Percentiles rank a stretch among this genome's conserved stretches.
Conservation (phyloP, 2,797 vertebrate species). For the Polyboroides typus region DNA sequence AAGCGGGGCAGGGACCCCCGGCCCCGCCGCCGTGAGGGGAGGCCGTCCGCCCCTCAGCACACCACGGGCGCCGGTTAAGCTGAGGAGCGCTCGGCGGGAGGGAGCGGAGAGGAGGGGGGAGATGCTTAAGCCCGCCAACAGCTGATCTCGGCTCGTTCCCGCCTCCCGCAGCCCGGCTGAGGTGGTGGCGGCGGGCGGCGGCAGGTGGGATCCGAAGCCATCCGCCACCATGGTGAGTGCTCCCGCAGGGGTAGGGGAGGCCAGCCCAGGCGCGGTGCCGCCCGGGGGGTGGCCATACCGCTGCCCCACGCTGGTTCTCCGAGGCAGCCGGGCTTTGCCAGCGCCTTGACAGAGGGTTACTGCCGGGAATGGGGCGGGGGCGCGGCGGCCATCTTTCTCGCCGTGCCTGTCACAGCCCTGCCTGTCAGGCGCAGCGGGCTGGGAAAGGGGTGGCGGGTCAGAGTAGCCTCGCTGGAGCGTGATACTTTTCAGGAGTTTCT, state of each 20-base stretch:
- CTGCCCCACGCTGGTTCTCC: no score
- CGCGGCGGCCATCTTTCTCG: neutral
- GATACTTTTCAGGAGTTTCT: neutral
- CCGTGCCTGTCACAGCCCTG: neutral
- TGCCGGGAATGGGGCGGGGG: neutral
- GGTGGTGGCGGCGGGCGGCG: neutral
- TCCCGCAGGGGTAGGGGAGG: no score
- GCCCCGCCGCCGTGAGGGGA: neutral
- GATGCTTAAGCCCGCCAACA: neutral
- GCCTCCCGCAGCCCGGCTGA: neutral
- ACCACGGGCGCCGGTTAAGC: neutral
- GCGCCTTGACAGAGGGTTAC: neutral
- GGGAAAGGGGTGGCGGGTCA: neutral
- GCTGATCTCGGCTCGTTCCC: neutral
- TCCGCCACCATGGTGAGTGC: slow-evolving; percentile 1
- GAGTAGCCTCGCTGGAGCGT: rapidly evolving
- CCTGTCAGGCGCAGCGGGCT: neutral
- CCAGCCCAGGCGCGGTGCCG: no score
- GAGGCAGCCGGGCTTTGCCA: neutral
- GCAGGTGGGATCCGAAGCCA: neutral
- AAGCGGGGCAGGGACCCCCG: neutral
- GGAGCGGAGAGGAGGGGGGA: neutral
- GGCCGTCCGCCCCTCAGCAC: neutral
- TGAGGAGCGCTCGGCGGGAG: neutral
- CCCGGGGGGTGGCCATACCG: no score